Evolutionary conservation across 2,113 vertebrate genomes (phyloP).

Genomic region (Rutilus rutilus): DNA sequence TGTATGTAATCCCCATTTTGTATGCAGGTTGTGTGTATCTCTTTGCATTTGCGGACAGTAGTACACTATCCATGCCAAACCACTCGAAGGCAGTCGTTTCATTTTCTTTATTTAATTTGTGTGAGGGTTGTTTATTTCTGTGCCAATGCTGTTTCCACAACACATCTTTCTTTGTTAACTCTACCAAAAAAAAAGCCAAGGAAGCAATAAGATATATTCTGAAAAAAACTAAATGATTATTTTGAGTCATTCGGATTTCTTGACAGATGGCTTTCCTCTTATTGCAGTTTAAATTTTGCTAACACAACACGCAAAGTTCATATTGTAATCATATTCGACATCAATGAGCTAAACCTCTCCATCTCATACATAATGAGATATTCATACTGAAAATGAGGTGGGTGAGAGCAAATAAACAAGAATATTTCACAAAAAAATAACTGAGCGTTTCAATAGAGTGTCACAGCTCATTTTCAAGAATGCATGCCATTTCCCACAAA

Average conservation of each 20-base stretch:
- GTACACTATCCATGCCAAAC: not conserved
- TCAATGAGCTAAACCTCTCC: not conserved
- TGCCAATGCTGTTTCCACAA: not conserved
- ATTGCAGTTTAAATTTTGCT: not conserved
- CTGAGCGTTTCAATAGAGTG: slow-evolving; percentile 64
- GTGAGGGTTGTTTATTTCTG: not conserved
- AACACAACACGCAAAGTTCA: not conserved
- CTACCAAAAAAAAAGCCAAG: not conserved
- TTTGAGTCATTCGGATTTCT: not conserved
- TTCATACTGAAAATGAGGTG: not conserved
- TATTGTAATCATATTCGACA: not conserved
- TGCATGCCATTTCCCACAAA: slow-evolving; percentile 62
- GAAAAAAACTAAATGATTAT: not conserved
- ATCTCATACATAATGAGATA: not conserved
- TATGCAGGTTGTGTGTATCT: not conserved
- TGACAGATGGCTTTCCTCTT: not conserved
- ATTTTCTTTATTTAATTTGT: slow-evolving; percentile 22
- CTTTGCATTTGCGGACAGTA: not conserved
- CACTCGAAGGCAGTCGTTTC: not conserved
- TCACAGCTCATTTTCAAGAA: slow-evolving; percentile 65
- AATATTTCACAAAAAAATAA: slow-evolving; percentile 53
- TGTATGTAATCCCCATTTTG: not conserved
- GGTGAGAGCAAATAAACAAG: slow-evolving; percentile 34
- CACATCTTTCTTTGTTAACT: slow-evolving; percentile 6
- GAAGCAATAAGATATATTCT: not conserved